A percentile compares a stretch with the other conserved stretches of the same genome.
Conservation (phyloP, 2,113 vertebrate genomes). For the Tachycineta bicolor region DNA sequence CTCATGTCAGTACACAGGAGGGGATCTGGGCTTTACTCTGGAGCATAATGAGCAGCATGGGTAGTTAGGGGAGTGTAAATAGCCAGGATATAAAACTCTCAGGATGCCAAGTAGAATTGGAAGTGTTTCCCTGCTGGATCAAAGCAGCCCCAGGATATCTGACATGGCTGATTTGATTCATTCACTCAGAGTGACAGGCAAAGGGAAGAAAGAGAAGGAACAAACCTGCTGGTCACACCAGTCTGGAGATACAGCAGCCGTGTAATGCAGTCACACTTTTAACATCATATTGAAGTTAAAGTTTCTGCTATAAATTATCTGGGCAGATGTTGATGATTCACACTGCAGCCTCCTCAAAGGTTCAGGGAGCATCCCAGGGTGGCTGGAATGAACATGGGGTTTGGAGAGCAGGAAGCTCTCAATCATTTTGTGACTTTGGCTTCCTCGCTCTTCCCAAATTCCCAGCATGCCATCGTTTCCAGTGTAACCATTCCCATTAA, state of each 20-base stretch:
- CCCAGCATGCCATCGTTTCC: background rate
- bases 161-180: background rate
- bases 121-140: background rate
- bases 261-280: background rate
- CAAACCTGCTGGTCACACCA: background rate
- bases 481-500: background rate
- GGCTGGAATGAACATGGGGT: background rate
- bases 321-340: background rate
- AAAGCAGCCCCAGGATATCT: background rate
- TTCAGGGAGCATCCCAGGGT: background rate
- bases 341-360: background rate
- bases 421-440: rapidly evolving
- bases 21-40: background rate
- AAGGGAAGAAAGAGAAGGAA: background rate
- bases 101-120: background rate
- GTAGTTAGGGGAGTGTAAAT: background rate
- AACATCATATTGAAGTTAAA: background rate
- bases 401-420: background rate
- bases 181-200: background rate
- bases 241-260: background rate
- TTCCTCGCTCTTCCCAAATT: background rate
- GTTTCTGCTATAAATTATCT: background rate
- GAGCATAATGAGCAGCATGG: background rate
- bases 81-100: background rate
- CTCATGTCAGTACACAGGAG: conserved; percentile 88